Evolutionary conservation across 2,113 vertebrate genomes (phyloP).

Genomic region (Podiceps cristatus): DNA sequence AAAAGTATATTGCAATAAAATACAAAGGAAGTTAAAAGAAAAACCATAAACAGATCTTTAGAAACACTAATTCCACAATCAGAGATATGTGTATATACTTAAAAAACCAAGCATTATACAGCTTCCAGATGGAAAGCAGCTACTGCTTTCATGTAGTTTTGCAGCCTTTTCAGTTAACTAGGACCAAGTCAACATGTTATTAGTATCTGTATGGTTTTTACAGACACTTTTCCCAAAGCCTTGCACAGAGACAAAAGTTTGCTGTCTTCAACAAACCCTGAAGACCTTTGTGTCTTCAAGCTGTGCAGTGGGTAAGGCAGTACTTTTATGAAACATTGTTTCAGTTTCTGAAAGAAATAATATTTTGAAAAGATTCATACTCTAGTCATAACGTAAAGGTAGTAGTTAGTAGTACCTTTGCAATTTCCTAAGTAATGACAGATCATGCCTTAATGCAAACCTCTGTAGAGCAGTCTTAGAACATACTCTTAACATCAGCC

Average conservation of each 20-base stretch:
- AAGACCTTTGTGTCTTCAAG: background rate
- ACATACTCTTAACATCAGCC: background rate
- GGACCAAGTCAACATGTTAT: background rate
- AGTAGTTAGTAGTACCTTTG: background rate
- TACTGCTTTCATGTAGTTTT: background rate
- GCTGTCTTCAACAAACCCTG: background rate
- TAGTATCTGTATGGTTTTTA: background rate
- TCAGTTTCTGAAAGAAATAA: background rate
- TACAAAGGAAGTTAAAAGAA: background rate
- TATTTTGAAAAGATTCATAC: background rate
- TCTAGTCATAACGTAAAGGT: background rate
- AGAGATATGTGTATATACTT: background rate
- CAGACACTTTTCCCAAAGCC: background rate
- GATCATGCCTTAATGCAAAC: background rate
- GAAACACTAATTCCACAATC: background rate
- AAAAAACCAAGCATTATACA: background rate
- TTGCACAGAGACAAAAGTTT: background rate
- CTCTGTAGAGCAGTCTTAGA: background rate
- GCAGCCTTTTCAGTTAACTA: background rate
- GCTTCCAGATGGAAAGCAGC: background rate
- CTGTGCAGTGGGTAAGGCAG: background rate
- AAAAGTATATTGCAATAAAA: background rate
- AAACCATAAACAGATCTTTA: rapidly evolving
- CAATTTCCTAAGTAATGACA: background rate
- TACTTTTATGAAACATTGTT: background rate